Evolutionary conservation across 2,797 vertebrate genomes (phyloP).

Genomic region (Iguana delicatissima): DNA sequence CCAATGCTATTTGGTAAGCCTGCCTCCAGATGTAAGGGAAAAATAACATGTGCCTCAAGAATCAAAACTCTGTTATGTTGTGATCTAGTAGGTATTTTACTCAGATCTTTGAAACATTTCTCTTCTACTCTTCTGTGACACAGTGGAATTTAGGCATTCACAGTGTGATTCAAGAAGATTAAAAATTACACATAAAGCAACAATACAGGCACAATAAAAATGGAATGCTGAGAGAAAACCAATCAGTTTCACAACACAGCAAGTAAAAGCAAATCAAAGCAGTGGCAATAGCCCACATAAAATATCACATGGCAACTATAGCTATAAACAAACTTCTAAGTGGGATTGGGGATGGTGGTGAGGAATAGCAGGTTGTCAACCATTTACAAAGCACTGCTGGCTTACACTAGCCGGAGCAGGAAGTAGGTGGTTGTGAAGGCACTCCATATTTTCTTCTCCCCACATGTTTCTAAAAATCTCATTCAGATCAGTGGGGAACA

Average conservation of each 20-base stretch:
- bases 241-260: background rate
- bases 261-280: background rate
- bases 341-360: background rate
- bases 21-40: background rate
- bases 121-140: background rate
- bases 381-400: background rate
- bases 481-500: background rate
- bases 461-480: background rate
- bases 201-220: background rate
- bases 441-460: background rate
- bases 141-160: background rate
- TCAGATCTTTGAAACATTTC: background rate
- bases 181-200: constrained; percentile 1
- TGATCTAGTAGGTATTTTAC: background rate
- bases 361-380: background rate
- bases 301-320: background rate
- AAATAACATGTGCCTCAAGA: background rate
- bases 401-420: background rate
- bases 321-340: background rate
- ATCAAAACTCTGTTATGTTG: background rate
- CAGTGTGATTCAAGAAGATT: background rate
- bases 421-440: background rate
- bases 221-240: background rate
- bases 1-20: background rate
- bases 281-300: background rate